Conservation (phyloP, 2,888 invertebrate species). For the Hartigia nigra region DNA sequence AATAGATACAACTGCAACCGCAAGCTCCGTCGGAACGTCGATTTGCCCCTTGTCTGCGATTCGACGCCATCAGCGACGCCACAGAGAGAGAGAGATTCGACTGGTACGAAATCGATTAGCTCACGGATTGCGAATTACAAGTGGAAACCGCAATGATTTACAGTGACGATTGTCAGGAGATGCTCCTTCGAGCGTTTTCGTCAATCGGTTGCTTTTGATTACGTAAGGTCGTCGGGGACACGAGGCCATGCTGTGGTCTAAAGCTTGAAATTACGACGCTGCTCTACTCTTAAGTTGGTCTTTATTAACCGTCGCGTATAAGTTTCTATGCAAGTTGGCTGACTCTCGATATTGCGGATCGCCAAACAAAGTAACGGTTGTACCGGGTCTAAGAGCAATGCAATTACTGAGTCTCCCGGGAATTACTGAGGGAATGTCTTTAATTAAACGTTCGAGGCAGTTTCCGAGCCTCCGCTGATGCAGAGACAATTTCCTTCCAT, state of each 20-base stretch:
- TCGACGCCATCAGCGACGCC: constrained; percentile 26
- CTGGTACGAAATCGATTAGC: constrained; percentile 26
- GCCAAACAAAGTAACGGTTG: constrained; percentile 60
- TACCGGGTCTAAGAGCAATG: constrained; percentile 59
- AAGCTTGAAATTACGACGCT: neutral
- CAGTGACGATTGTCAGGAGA: constrained; percentile 8
- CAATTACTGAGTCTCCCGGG: constrained; percentile 57
- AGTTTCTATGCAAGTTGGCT: neutral
- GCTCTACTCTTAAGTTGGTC: neutral
- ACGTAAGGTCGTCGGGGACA: neutral
- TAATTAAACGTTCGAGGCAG: constrained; percentile 64
- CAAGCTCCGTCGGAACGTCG: constrained; percentile 50
- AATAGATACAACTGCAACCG: constrained; percentile 58
- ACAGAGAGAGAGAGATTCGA: constrained; percentile 12
- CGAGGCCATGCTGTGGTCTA: neutral
- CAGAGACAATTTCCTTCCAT: constrained; percentile 64
- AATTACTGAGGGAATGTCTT: constrained; percentile 64
- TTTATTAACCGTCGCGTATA: neutral
- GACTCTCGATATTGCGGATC: constrained; percentile 49
- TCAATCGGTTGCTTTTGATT: neutral
- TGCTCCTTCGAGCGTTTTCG: neutral
- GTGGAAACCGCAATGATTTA: constrained; percentile 19
- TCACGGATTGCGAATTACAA: constrained; percentile 31
- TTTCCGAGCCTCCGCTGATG: constrained; percentile 62
- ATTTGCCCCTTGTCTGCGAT: constrained; percentile 35